These are phyloP conservation scores for Tetranychus truncatus DNA, from an alignment of 2,888 invertebrate genomes.

Conservation along the genomic window DNA sequence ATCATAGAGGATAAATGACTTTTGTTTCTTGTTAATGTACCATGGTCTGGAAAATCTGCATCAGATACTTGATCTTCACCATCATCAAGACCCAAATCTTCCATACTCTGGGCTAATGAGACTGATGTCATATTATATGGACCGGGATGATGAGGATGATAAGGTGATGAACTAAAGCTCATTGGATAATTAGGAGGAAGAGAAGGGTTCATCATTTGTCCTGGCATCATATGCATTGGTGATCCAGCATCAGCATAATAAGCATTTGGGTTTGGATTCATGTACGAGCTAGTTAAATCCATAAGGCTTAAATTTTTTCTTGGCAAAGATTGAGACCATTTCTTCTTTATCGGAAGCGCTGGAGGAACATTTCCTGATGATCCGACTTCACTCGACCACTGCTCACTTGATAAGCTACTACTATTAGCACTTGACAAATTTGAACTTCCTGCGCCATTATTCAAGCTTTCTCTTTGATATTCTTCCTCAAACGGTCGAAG, in stretches of 20 bases:
- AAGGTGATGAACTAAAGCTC: not conserved
- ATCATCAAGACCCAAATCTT: not conserved
- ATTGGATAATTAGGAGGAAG: not conserved
- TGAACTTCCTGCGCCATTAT: not conserved
- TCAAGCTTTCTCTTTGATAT: not conserved
- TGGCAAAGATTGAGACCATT: constrained; percentile 5
- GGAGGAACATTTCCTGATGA: not conserved
- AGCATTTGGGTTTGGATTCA: not conserved
- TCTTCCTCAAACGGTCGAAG: not conserved
- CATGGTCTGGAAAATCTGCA: not conserved
- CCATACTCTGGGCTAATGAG: constrained; percentile 6
- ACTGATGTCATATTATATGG: not conserved
- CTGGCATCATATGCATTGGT: not conserved
- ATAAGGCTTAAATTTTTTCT: not conserved
- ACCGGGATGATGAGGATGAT: not conserved
- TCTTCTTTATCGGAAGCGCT: not conserved
- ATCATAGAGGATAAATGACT: not conserved
- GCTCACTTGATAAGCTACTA: constrained; percentile 2
- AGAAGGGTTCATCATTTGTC: not conserved
- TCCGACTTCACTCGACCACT: not conserved
- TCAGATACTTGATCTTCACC: not conserved
- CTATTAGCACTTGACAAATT: not conserved
- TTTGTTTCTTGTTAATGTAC: not conserved
- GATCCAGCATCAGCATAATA: not conserved
- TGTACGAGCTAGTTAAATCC: not conserved